phyloP scores from a whole-genome alignment of 1,140 invertebrate species.

The Dendroctonus ponderosae region DNA sequence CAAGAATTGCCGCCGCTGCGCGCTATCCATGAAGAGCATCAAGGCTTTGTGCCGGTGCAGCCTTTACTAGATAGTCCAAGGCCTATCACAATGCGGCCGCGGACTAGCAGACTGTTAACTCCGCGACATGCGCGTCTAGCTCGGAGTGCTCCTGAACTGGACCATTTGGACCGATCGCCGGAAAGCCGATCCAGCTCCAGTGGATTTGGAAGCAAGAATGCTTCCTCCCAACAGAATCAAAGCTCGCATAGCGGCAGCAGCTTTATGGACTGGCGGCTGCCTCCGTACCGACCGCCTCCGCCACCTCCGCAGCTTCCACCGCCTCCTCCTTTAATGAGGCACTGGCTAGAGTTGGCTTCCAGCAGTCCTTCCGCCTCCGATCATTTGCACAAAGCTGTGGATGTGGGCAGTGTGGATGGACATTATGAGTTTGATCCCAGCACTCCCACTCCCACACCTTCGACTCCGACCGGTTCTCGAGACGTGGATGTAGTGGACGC shows the following conservation, averaged over 20 bases:
- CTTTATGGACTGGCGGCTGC: slow-evolving; percentile 71
- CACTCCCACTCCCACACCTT: slow-evolving; percentile 72
- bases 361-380: slow-evolving; percentile 56
- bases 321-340: slow-evolving; percentile 53
- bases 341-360: slow-evolving; percentile 62
- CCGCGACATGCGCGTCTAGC: slow-evolving; percentile 64
- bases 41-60: slow-evolving; percentile 61
- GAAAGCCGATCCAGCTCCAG: slow-evolving; percentile 84
- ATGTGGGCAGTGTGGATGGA: slow-evolving; percentile 86
- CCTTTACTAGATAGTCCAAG: slow-evolving; percentile 53
- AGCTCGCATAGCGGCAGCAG: slow-evolving; percentile 69
- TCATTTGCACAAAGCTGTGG: slow-evolving; percentile 57
- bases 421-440: slow-evolving; percentile 92
- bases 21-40: slow-evolving; percentile 70
- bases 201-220: slow-evolving; percentile 89
- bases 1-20: slow-evolving; percentile 71
- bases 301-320: slow-evolving; percentile 54
- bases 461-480: slow-evolving; percentile 64
- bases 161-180: slow-evolving; percentile 72
- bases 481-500: slow-evolving; percentile 54
- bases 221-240: slow-evolving; percentile 75
- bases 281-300: slow-evolving; percentile 70
- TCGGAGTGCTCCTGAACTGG: slow-evolving; percentile 63
- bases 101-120: slow-evolving; percentile 57
- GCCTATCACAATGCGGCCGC: slow-evolving; percentile 50